Percentiles rank a stretch among this genome's conserved stretches.
Conservation (phyloP, 2,113 vertebrate species). For the Danionella cerebrum region DNA sequence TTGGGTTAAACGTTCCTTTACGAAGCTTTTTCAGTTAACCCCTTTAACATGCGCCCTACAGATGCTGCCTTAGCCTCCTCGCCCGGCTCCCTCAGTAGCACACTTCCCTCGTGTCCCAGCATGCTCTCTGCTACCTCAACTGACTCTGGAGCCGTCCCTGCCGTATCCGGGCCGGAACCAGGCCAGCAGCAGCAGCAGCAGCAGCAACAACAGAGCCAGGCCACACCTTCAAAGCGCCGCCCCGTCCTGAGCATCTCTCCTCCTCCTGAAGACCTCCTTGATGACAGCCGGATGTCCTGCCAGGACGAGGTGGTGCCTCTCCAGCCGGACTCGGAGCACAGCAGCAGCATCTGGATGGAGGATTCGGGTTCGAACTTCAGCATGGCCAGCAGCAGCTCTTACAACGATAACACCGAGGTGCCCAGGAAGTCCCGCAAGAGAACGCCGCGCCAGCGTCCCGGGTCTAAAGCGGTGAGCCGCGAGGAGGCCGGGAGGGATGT, state of each 20-base stretch:
- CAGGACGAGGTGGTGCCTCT: slow-evolving; percentile 91
- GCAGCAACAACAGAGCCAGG: slow-evolving; percentile 85
- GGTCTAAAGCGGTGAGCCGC: slow-evolving; percentile 79
- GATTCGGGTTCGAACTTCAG: slow-evolving; percentile 98
- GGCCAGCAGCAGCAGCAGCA: slow-evolving; percentile 45
- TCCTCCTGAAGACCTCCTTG: slow-evolving; percentile 93
- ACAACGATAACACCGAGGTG: slow-evolving; percentile 98
- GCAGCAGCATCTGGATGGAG: slow-evolving; percentile 97
- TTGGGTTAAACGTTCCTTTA: slow-evolving; percentile 62
- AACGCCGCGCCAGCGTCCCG: slow-evolving; percentile 91
- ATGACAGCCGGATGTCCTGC: slow-evolving; percentile 98
- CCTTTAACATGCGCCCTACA: slow-evolving; percentile 83
- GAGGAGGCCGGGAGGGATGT: slow-evolving; percentile 96
- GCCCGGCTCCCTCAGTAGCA: slow-evolving; percentile 86
- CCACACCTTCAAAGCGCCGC: slow-evolving; percentile 87
- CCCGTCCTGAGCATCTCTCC: slow-evolving; percentile 95
- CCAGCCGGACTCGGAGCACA: slow-evolving; percentile 85
- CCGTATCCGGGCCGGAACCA: slow-evolving; percentile 56
- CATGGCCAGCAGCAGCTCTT: slow-evolving; percentile 91
- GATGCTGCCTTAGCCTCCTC: slow-evolving; percentile 95
- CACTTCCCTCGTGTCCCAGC: slow-evolving; percentile 83
- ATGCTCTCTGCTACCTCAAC: slow-evolving; percentile 84
- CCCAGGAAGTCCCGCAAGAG: slow-evolving; percentile 96
- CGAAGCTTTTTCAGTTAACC: slow-evolving; percentile 75
- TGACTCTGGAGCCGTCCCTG: slow-evolving; percentile 89